Evolutionary conservation across 1,140 invertebrate genomes (phyloP), one percentile per base, ranked within the genome.

Genomic region (Ooceraea biroi): DNA sequence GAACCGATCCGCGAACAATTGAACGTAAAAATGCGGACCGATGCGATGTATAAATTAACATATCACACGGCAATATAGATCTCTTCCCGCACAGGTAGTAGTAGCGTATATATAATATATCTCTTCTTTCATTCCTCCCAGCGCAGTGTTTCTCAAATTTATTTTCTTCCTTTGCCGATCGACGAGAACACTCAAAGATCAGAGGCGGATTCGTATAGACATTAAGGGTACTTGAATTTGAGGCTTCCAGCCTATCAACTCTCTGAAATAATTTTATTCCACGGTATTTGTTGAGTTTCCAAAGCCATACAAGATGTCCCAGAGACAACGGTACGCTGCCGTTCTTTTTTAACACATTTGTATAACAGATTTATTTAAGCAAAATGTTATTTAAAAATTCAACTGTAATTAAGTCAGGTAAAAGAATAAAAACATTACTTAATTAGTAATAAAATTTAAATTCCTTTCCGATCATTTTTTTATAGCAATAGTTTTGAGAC

Each of bases 91-190:
- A 66, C 41, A 63, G 46, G 27, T 77, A 77, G 27, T 77, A 77
- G 36, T 77, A 77, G 58, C n/a, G 44, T 41, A 52, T 52, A 65
- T 77, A 77, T 60, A 58, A 30, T 65, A 14, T 60, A 44, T 72
- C 50, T 74, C 76, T 83, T 83, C 50, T 82, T 83, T 84, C 68
- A 86, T 82, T 89, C 69, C 65, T 80, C 84, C 88, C 80, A 89
- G 88, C 63, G 80, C 91, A 93, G 91, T 92, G 91, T 92, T 92
- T 91, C 91, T 93, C 92, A 91, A 91, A 90, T 60, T 25, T 69
- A 71, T 19, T 22, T 71, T n/a, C 52, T 58, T 3, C 41, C 19
- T 27, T n/a, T 44, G 36, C 30, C 65, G 22, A 58, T 46, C 65
- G 11, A 52, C 63, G 65, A 69, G 50, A 46, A 80, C 52, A 69